A percentile compares a stretch with the other conserved stretches of the same genome.
Conservation (phyloP, 2,797 vertebrate genomes). For the Pristis pectinata region DNA sequence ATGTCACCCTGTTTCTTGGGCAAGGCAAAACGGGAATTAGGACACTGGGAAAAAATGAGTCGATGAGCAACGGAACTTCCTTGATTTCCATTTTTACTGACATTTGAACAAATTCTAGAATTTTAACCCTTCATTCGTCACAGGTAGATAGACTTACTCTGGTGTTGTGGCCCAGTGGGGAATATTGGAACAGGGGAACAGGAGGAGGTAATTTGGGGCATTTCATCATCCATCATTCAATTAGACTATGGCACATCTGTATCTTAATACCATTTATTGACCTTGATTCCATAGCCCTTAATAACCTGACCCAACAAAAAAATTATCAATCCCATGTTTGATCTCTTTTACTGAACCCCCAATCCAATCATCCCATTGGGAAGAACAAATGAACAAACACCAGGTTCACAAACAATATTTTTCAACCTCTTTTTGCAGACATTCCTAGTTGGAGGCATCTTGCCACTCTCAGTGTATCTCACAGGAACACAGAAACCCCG, state of each 20-base stretch:
- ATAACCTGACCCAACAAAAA: background rate
- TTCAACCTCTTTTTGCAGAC: background rate
- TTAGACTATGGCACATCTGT: background rate
- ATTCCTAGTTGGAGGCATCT: background rate
- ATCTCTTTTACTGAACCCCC: background rate
- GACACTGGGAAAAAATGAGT: background rate
- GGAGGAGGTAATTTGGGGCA: background rate
- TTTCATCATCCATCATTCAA: no score
- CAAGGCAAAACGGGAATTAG: background rate
- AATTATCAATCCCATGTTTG: background rate
- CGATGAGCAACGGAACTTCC: slow-evolving; percentile 4
- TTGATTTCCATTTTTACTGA: background rate
- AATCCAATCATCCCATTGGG: background rate
- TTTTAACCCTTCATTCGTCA: background rate
- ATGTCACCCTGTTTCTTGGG: background rate
- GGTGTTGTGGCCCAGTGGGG: background rate
- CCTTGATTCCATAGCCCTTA: background rate
- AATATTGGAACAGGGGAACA: background rate
- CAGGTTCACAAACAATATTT: background rate
- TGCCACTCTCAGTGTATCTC: background rate
- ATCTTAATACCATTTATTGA: background rate
- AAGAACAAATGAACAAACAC: background rate
- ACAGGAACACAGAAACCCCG: background rate
- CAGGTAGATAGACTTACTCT: background rate
- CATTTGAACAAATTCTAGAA: background rate